Conservation (phyloP, 2,888 invertebrate species). For the Allacma fusca region DNA sequence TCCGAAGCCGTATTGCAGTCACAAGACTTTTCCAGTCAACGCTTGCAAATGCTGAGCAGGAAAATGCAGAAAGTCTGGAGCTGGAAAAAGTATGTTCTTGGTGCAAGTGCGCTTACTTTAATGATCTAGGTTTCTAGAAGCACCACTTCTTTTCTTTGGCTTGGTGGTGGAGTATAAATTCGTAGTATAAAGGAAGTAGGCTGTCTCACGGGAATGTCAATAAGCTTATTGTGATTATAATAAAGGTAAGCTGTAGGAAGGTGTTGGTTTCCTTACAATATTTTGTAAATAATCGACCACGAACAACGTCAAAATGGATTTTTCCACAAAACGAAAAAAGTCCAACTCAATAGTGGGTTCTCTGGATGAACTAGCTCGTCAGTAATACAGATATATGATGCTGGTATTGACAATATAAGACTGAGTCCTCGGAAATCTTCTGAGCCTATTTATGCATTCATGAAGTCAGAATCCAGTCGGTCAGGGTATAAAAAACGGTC, state of each 20-base stretch:
- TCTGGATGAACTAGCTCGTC: neutral
- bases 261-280: no score
- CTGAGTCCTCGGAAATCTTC: neutral
- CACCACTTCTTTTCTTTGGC: neutral
- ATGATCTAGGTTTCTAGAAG: neutral
- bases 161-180: neutral
- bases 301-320: no score
- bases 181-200: neutral
- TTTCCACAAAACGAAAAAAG: neutral
- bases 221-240: no score
- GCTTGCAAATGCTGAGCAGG: neutral
- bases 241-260: no score
- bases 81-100: neutral
- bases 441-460: neutral
- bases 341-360: neutral
- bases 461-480: neutral
- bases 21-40: neutral
- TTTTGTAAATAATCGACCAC: no score
- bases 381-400: neutral
- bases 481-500: neutral
- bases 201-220: no score
- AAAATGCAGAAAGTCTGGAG: neutral
- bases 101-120: neutral
- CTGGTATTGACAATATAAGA: neutral
- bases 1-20: neutral